Evolutionary conservation across 2,797 vertebrate species (phyloP).

Genomic region (Acrossocheilus wenchowensis): DNA sequence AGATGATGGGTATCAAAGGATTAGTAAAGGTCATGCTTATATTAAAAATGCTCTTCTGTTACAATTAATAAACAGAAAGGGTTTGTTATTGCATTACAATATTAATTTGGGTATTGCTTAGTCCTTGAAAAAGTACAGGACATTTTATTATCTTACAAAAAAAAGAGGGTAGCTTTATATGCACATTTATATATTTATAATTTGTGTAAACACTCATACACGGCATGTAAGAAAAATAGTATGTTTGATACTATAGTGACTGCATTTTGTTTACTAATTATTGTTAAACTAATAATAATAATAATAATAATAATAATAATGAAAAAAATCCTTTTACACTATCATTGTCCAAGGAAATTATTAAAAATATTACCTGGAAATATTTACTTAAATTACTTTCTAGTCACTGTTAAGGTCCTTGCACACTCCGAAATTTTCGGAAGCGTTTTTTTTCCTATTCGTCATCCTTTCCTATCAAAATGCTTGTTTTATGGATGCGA

Average conservation of each 20-base stretch:
- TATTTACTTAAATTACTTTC: background rate
- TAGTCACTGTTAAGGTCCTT: background rate
- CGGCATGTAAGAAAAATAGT: background rate
- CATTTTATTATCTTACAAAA: background rate
- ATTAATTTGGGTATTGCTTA: background rate
- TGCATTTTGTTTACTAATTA: background rate
- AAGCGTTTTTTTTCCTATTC: too few relatives aligned
- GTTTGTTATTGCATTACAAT: constrained; percentile 12
- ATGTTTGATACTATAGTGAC: background rate
- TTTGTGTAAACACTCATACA: background rate
- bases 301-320: too few relatives aligned
- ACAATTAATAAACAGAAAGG: background rate
- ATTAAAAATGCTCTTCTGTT: constrained; percentile 12
- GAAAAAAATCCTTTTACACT: background rate
- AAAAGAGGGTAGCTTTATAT: background rate
- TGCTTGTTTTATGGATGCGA: too few relatives aligned
- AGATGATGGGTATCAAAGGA: constrained; percentile 25
- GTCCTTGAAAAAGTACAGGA: background rate
- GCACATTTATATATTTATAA: background rate
- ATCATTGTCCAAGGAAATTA: background rate
- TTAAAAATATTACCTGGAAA: background rate
- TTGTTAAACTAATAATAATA: background rate
- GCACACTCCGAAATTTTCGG: too few relatives aligned
- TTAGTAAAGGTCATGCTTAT: constrained; percentile 14
- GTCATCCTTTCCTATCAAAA: too few relatives aligned